Evolutionary conservation across 2,888 invertebrate genomes (phyloP).

Genomic region (Drosophila cracens): DNA sequence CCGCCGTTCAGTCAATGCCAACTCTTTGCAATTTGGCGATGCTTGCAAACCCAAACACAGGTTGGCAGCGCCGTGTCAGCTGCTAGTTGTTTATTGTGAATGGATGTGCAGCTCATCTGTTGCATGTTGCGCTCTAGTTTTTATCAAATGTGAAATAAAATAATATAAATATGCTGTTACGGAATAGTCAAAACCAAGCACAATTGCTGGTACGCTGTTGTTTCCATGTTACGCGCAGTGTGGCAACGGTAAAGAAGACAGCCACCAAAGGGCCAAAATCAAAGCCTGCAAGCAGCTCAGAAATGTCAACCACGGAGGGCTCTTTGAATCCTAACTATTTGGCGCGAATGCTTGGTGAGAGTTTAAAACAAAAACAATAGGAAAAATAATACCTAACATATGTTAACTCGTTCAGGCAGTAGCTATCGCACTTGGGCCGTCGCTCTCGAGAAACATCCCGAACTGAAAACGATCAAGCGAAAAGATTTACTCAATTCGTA

Average conservation of each 20-base stretch:
- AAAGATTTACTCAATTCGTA: slow-evolving; percentile 77
- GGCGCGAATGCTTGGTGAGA: slow-evolving; percentile 59
- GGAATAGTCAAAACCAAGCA: slow-evolving; percentile 49
- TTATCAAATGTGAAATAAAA: slow-evolving; percentile 16
- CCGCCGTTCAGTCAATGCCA: slow-evolving; percentile 19
- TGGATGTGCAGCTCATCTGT: slow-evolving; percentile 20
- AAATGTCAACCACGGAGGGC: slow-evolving; percentile 44
- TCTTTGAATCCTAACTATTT: slow-evolving; percentile 65
- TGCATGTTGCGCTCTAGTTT: slow-evolving; percentile 21
- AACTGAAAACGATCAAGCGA: slow-evolving; percentile 75
- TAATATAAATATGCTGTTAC: slow-evolving; percentile 55
- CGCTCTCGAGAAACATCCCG: slow-evolving; percentile 76
- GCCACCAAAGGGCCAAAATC: slow-evolving; percentile 25
- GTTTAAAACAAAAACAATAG: too few species aligned
- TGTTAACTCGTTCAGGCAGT: slow-evolving; percentile 61
- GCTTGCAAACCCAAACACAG: background rate
- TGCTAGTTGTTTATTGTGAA: slow-evolving; percentile 19
- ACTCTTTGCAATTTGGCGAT: background rate
- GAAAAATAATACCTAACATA: background rate
- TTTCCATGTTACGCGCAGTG: slow-evolving; percentile 22
- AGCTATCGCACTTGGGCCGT: slow-evolving; percentile 69
- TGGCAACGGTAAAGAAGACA: slow-evolving; percentile 30
- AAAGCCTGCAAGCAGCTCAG: slow-evolving; percentile 10
- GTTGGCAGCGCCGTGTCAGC: slow-evolving; percentile 38
- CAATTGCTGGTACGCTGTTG: slow-evolving; percentile 38